Conservation (phyloP, 2,888 invertebrate species). For the Chymomyza fuscimana region DNA sequence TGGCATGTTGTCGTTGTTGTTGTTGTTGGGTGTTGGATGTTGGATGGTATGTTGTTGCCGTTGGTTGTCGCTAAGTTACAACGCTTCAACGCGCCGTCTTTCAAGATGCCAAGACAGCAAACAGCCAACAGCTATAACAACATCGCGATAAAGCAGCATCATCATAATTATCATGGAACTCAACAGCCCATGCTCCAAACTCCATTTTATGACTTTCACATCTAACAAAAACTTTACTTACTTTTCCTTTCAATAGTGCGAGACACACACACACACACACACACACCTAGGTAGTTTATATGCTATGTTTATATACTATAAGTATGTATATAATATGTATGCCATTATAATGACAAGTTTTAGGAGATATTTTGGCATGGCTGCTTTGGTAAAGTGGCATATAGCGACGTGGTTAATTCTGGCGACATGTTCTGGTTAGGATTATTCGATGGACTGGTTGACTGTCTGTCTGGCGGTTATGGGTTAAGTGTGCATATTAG, state of each 20-base stretch:
- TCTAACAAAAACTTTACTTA: background rate
- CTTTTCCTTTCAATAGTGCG: conserved; percentile 2
- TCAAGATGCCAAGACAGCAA: background rate
- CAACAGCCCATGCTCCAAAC: background rate
- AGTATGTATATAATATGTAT: too few species aligned
- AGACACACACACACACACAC: background rate
- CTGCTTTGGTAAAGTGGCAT: background rate
- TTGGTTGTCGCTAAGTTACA: background rate
- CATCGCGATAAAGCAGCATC: conserved; percentile 27
- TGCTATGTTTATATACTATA: too few species aligned
- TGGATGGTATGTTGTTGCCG: background rate
- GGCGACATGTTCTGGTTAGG: background rate
- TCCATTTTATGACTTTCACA: background rate
- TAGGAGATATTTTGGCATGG: background rate
- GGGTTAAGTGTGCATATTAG: conserved; percentile 65
- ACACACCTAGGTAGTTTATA: background rate
- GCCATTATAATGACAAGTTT: background rate
- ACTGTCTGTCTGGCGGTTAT: conserved; percentile 39
- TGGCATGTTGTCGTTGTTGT: background rate
- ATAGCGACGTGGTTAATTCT: background rate
- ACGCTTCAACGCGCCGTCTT: background rate
- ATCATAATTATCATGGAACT: conserved; percentile 62
- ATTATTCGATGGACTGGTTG: background rate
- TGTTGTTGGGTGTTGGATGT: background rate
- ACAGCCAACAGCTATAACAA: background rate